Conservation (phyloP, 2,797 vertebrate species). For the Yasuhikotakia modesta region DNA sequence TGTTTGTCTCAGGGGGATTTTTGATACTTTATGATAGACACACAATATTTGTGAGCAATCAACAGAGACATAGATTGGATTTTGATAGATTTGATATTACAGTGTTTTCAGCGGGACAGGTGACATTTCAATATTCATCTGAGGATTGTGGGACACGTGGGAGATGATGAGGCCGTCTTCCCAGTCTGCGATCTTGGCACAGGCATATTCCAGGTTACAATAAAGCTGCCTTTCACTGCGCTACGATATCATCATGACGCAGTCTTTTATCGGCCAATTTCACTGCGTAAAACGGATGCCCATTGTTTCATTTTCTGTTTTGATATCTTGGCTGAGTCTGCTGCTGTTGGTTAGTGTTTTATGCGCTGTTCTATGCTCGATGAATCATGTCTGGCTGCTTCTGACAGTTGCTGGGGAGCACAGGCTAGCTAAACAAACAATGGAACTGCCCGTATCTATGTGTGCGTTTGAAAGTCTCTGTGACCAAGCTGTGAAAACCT, state of each 20-base stretch:
- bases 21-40: background rate
- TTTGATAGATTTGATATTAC: constrained; percentile 46
- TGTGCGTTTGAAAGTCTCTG: constrained; percentile 45
- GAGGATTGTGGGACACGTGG: constrained; percentile 17
- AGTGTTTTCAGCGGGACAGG: constrained; percentile 30
- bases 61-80: constrained; percentile 24
- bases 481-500: constrained; percentile 32
- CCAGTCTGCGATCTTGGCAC: background rate
- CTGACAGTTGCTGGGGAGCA: constrained; percentile 15
- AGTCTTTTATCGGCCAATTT: background rate
- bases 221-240: constrained; percentile 10
- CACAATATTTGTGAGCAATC: constrained; percentile 32
- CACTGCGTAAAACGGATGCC: background rate
- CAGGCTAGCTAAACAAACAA: constrained; percentile 45
- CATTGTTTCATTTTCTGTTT: background rate
- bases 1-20: background rate
- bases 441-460: background rate
- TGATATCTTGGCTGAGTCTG: background rate
- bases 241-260: constrained; percentile 25
- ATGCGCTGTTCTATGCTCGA: background rate
- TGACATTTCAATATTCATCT: constrained; percentile 54
- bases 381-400: constrained; percentile 33
- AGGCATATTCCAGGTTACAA: constrained; percentile 15
- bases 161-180: constrained; percentile 42
- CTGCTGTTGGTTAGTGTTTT: background rate